Conservation (phyloP, 2,797 vertebrate genomes). For the Sebastiscus albofasciatus region DNA sequence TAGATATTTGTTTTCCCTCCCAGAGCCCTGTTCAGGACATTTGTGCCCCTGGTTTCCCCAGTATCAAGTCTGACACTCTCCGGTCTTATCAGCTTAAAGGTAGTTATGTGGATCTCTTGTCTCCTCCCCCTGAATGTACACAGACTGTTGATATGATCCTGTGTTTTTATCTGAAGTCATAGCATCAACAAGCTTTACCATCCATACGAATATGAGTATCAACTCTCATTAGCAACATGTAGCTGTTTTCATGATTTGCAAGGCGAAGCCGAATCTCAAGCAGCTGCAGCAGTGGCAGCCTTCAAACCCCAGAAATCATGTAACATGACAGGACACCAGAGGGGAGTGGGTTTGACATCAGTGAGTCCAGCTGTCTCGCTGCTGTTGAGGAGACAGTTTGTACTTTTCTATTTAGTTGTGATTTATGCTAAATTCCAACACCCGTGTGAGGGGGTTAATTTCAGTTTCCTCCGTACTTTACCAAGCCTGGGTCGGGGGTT, state of each 20-base stretch:
- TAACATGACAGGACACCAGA: conserved; percentile 7
- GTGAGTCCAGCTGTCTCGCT: conserved; percentile 4
- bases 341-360: neutral
- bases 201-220: neutral
- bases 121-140: neutral
- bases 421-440: conserved; percentile 14
- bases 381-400: neutral
- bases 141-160: neutral
- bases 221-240: neutral
- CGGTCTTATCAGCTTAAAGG: too few species aligned
- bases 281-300: conserved; percentile 2
- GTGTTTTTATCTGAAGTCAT: neutral
- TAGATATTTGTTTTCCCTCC: neutral
- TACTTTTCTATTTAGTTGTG: neutral
- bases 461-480: neutral
- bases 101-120: neutral
- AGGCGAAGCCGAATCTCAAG: neutral
- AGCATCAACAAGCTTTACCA: neutral
- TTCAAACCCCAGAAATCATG: conserved; percentile 12
- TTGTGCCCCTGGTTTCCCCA: neutral
- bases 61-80: neutral
- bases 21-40: neutral
- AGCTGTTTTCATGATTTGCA: neutral
- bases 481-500: neutral
- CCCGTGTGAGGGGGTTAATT: neutral